Evolutionary conservation across 2,797 vertebrate species (phyloP).

Genomic region (Bovichtus diacanthus): DNA sequence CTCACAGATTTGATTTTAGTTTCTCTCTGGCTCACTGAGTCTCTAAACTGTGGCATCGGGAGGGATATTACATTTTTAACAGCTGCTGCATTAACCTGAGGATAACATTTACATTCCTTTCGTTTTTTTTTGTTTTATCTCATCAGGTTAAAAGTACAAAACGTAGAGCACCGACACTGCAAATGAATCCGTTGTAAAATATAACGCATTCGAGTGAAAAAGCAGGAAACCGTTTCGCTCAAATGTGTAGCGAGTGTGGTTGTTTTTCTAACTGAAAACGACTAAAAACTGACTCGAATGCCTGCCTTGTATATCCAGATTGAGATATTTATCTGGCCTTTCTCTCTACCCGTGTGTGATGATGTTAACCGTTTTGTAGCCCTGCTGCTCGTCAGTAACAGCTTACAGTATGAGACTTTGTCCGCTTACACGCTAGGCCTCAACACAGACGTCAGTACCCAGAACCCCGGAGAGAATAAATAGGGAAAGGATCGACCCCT

Average conservation of each 20-base stretch:
- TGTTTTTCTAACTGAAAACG: background rate
- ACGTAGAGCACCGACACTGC: background rate
- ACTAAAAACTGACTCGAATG: background rate
- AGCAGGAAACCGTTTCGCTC: background rate
- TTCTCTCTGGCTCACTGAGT: slow-evolving; percentile 13
- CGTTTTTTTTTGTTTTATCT: background rate
- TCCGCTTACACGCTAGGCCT: slow-evolving; percentile 19
- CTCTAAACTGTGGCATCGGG: slow-evolving; percentile 28
- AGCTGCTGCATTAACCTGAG: slow-evolving; percentile 15
- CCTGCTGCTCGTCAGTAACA: slow-evolving; percentile 62
- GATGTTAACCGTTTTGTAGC: slow-evolving; percentile 19
- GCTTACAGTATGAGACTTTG: slow-evolving; percentile 32
- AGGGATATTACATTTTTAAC: slow-evolving; percentile 21
- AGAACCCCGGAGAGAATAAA: slow-evolving; percentile 35
- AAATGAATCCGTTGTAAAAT: background rate
- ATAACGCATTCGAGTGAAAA: background rate
- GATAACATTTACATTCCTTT: background rate
- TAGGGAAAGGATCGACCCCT: slow-evolving; percentile 12
- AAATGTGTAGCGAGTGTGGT: background rate
- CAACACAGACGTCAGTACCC: slow-evolving; percentile 20
- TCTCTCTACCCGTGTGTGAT: slow-evolving; percentile 16
- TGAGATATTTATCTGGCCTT: slow-evolving; percentile 14
- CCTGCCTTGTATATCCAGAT: background rate
- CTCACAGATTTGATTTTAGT: background rate
- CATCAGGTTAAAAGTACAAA: background rate